A percentile compares a stretch with the other conserved stretches of the same genome.
Evolutionary conservation across 2,797 vertebrate genomes (phyloP).

Genomic region (Oophaga sylvatica): DNA sequence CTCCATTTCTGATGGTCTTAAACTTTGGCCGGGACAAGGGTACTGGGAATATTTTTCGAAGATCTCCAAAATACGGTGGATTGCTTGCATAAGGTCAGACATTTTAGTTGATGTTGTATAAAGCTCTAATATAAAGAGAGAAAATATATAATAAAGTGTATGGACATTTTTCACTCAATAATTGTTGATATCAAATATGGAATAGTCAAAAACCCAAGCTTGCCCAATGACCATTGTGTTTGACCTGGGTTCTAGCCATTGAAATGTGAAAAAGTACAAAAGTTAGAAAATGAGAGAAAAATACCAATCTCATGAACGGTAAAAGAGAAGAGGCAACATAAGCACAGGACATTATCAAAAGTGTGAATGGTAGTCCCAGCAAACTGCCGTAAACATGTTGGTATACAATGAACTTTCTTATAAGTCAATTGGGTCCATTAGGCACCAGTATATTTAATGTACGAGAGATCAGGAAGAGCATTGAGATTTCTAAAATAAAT

Average conservation of each 20-base stretch:
- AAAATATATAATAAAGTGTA: not conserved
- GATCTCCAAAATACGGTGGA: conserved; percentile 13
- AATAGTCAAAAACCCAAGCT: not conserved
- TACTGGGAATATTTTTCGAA: conserved; percentile 27
- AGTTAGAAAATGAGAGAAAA: not conserved
- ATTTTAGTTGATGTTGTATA: conserved; percentile 39
- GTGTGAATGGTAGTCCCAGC: too few relatives aligned
- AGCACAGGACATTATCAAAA: too few relatives aligned
- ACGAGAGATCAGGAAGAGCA: too few relatives aligned
- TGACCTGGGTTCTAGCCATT: not conserved
- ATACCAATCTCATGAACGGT: not conserved
- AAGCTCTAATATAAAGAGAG: conserved; percentile 6
- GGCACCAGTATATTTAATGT: too few relatives aligned
- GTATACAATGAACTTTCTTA: too few relatives aligned
- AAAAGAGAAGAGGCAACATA: not conserved
- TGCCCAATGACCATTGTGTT: not conserved
- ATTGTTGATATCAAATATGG: not conserved
- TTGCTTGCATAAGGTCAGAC: conserved; percentile 46
- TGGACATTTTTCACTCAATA: not conserved
- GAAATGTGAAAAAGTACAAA: not conserved
- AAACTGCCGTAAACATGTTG: too few relatives aligned
- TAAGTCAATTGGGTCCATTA: too few relatives aligned
- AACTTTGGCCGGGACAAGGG: conserved; percentile 9
- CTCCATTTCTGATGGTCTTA: conserved; percentile 51
- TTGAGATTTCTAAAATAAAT: too few relatives aligned